Base-by-base conservation (phyloP, 1,140 invertebrate genomes). In the Plectrocnemia conspersa region DNA sequence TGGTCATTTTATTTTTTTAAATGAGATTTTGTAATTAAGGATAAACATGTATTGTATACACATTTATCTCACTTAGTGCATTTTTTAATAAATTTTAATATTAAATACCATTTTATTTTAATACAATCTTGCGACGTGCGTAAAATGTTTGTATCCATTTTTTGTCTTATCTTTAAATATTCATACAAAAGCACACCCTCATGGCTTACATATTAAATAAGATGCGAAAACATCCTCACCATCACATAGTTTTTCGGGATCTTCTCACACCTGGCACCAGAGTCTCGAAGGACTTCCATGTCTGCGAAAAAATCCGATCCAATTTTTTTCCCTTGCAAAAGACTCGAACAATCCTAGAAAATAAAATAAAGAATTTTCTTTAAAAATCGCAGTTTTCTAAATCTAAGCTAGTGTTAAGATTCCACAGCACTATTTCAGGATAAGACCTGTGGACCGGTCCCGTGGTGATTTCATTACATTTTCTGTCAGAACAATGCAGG, bases 151-250 rank as follows among this genome's bases (percentile, higher is more conserved):
- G n/a, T n/a, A n/a, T n/a, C n/a, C n/a, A n/a, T 13, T 5, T 36
- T 36, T 36, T 13, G 5, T 36, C 16, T 36, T 36, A 3, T 15
- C 22, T 40, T 40, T 40, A n/a, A 15, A 18, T 19, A 40, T 4
- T 40, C 13, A 15, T 9, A n/a, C 6, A 45, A 45, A 45, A n/a
- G n/a, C n/a, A n/a, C n/a, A n/a, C n/a, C n/a, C n/a, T n/a, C n/a
- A n/a, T n/a, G n/a, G n/a, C n/a, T n/a, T n/a, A n/a, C n/a, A n/a
- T n/a, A n/a, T n/a, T n/a, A n/a, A n/a, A n/a, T n/a, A n/a, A n/a
- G n/a, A n/a, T n/a, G n/a, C n/a, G n/a, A 25, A 45, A 25, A 45
- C 25, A 16, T 47, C 15, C 45, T 15, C 27, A 47, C 45, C 45
- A 47, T 10, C 18, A 21, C 18, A 13, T 33, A 33, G 32, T 47